phyloP scores from a whole-genome alignment of 2,888 invertebrate genomes.

The Tipula vernalis region DNA sequence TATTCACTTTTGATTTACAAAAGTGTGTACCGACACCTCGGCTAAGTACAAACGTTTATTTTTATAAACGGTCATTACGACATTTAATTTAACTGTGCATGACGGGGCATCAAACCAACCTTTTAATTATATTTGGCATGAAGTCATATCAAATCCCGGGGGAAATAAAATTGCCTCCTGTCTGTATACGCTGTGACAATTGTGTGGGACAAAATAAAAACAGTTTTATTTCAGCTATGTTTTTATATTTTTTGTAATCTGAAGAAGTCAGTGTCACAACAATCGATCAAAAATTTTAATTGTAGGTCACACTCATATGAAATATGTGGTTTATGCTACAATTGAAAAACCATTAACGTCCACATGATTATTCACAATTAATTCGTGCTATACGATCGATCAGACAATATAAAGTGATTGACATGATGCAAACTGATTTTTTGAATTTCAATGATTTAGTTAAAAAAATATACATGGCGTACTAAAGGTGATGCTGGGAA shows the following conservation, averaged over 20 bases:
- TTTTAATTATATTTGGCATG: not conserved
- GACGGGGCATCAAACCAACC: not conserved
- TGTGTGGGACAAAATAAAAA: no score
- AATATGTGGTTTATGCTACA: no score
- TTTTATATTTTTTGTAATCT: not conserved
- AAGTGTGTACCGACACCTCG: no score
- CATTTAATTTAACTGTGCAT: no score
- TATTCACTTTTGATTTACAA: no score
- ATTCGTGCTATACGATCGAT: not conserved
- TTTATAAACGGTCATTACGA: no score
- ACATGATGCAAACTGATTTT: not conserved
- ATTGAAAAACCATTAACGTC: not conserved
- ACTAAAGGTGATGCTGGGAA: not conserved
- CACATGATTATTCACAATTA: not conserved
- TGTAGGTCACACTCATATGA: not conserved
- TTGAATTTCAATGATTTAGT: not conserved
- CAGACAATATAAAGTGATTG: not conserved
- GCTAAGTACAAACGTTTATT: no score
- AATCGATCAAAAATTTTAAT: not conserved
- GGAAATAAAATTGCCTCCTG: not conserved
- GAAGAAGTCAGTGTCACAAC: not conserved
- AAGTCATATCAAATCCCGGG: not conserved
- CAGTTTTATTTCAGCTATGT: no score
- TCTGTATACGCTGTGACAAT: not conserved
- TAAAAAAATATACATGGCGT: not conserved